Base-by-base conservation (phyloP, 2,113 vertebrate genomes). In the Pimephales promelas region DNA sequence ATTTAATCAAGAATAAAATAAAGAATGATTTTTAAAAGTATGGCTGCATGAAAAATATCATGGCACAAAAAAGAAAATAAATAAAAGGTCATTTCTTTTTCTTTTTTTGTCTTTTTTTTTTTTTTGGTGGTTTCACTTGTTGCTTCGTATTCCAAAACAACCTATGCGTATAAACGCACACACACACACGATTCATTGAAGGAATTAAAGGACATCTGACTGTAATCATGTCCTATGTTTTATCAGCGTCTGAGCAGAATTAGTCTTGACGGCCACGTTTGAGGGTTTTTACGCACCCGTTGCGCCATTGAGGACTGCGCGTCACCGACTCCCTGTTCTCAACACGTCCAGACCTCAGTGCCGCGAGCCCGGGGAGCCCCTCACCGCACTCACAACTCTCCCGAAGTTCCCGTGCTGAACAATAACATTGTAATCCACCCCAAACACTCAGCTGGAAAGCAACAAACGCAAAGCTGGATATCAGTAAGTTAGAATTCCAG, bases 271-370 rank as follows among this genome's bases (percentile, higher is more conserved):
- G 62, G 79, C 47, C 79, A 24, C 79, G 79, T 70, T 81, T 40
- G 59, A 88, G 62, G 68, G n/a, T 86, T 87, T 91, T 94, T 95
- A 97, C 97, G 90, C 96, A 98, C 97, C 97, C 96, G 95, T 95
- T 98, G 97, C 94, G 96, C 97, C 97, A 98, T 98, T 98, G 95
- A 93, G 94, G 94, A 94, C 90, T 81, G 93, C 94, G 88, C 81
- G 84, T 57, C 89, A 83, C 89, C 85, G 88, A 86, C 82, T 85
- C 86, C 91, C 92, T 94, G 93, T 91, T 94, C 94, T 94, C 92
- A 92, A 94, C 93, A 95, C 94, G 94, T 96, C 95, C 94, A 93
- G 94, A 91, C 93, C 94, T 94, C 94, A 94, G 94, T 94, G 94
- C 94, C 94, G 93, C 92, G 92, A 94, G 90, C 31, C 57, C 94